Evolutionary conservation across 2,113 vertebrate genomes (phyloP), one percentile per base, ranked within the genome.

Genomic region (Thalassoma bifasciatum): DNA sequence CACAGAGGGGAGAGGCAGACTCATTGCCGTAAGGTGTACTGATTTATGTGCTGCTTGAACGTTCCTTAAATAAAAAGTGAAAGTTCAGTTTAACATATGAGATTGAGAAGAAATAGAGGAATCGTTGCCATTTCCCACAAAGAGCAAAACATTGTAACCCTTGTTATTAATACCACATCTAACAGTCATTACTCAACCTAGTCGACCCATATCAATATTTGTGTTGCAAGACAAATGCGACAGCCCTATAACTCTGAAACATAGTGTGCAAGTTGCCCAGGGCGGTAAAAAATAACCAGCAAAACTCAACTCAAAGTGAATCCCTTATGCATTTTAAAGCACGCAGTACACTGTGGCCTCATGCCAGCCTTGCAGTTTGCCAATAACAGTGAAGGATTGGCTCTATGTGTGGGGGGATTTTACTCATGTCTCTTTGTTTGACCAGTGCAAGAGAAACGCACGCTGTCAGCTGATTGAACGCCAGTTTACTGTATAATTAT

Each of bases 351-450:
- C 49, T 9, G 36, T 80, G 89, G 88, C 79, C 38, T 24, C 6
- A 2, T 57, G 82, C 85, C 91, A 87, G 65, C 62, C 19, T 56
- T 72, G 57, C 76, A 79, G 77, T 83, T 80, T 64, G 68, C 82
- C 80, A 83, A 51, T 82, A 83, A 72, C 34, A 59, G 19, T 81
- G 77, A 89, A 61, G 73, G 71, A 83, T 67, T 85, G 82, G 56
- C 58, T 74, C 67, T 68, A 73, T 72, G 73, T 61, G 46, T 49
- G 46, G 46, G 46, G 58, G 67, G 77, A 86, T 75, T 87, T 77
- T 53, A 54, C 73, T 69, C 50, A 54, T 77, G 80, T 74, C 52
- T 71, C 62, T 86, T 68, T 88, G 73, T 80, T 69, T 78, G 76
- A 81, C 61, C 64, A 70, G 65, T 4, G 11, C 77, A 82, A 66